These are phyloP conservation scores for Diorhabda elongata DNA, from an alignment of 1,140 invertebrate species.

Conservation along the genomic window DNA sequence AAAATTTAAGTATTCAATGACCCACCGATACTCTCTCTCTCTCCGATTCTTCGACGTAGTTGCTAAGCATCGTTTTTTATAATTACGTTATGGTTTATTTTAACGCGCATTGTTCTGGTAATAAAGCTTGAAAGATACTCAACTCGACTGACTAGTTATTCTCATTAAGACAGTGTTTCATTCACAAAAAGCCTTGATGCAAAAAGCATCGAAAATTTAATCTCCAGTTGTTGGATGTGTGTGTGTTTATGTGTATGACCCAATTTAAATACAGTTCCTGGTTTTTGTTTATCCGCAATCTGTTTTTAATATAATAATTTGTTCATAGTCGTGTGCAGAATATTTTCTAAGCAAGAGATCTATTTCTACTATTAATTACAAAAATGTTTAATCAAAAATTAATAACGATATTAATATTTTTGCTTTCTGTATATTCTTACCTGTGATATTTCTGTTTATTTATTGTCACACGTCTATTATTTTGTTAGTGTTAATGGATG, in stretches of 20 bases:
- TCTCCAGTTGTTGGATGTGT: not conserved
- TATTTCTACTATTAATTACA: no score
- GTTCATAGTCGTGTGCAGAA: not conserved
- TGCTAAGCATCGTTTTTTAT: no score
- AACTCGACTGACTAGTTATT: not conserved
- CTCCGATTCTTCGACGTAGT: no score
- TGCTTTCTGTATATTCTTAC: no score
- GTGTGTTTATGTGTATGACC: not conserved
- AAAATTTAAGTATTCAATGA: no score
- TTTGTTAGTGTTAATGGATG: no score
- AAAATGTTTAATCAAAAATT: no score
- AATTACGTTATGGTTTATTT: not conserved
- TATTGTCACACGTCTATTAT: no score
- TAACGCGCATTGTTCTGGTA: not conserved
- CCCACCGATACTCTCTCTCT: no score
- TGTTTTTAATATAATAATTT: not conserved
- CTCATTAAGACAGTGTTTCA: not conserved
- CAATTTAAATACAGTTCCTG: not conserved
- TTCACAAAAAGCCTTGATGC: not conserved
- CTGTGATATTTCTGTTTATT: no score
- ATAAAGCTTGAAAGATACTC: not conserved
- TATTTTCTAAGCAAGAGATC: not conserved
- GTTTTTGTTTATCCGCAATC: slow-evolving; percentile 2
- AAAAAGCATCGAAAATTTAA: not conserved
- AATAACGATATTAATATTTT: no score